Evolutionary conservation across 2,888 invertebrate genomes (phyloP), one percentile per base, ranked within the genome.

Genomic region (Pandemis cinnamomeana): DNA sequence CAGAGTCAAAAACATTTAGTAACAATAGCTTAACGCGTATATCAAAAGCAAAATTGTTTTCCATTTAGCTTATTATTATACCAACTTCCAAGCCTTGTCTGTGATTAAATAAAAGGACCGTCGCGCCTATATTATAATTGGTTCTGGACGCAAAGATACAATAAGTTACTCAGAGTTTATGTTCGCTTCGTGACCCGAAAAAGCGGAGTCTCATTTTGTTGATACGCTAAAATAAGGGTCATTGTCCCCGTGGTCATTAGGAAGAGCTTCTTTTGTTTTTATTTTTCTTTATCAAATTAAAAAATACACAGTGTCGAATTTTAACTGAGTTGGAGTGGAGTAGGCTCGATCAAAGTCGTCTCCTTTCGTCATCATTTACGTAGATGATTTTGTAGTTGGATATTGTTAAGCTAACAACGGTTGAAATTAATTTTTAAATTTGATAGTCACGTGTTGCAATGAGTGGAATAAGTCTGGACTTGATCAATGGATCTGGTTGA

Each of bases 171-270:
- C 20, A 42, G 55, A 69, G 48, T 73, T 68, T 68, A 72, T 72
- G 41, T 55, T 13, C 60, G 51, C 44, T 69, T 64, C 68, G 72
- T 72, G 72, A 72, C 68, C 72, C 68, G 72, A 64, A 72, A 63
- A 48, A 53, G 27, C 62, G 15, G 44, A 53, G 8, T 11, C 62
- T 48, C 36, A 62, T 68, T 53, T 36, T 42, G 44, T 8, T 44
- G 42, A 63, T 58, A 46, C 67, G 15, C 44, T 61, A 64, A 42
- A 67, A 67, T 62, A 44, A 53, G 36, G 61, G 15, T 60, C 44
- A 68, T 68, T 58, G 63, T 68, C 41, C 53, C 51, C 53, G 27
- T 42, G 27, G 61, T n/a, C 36, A 20, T 53, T 42, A 36, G 27
- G 27, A 0, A 36, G 4, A 15, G 41, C n/a, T 66, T 13, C 36